These are phyloP conservation scores for Mugil cephalus DNA, from an alignment of 2,113 vertebrate genomes.

Conservation along the genomic window DNA sequence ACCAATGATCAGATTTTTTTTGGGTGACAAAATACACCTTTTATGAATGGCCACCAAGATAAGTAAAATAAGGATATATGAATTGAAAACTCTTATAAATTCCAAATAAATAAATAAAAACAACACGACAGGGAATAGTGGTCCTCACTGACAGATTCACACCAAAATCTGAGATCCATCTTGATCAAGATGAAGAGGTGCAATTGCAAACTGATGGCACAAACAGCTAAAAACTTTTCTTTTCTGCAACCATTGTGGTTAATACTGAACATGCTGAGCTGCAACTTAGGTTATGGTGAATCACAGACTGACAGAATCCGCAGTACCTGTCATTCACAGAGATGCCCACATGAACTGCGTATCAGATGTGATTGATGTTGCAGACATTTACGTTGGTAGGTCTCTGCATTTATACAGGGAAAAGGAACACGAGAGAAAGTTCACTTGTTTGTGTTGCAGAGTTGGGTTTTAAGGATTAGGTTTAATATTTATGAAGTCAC, in stretches of 20 bases:
- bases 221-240: neutral
- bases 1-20: neutral
- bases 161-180: too few species aligned
- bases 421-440: conserved; percentile 1
- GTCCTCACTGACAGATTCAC: neutral
- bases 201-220: too few species aligned
- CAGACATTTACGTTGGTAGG: conserved; percentile 3
- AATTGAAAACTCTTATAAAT: neutral
- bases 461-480: neutral
- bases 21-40: conserved; percentile 2
- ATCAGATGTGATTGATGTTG: conserved; percentile 19
- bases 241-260: neutral
- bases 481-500: conserved; percentile 14
- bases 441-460: conserved; percentile 9
- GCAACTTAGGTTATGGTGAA: neutral
- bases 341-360: neutral
- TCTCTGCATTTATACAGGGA: neutral
- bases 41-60: neutral
- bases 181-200: too few species aligned
- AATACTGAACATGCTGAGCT: neutral
- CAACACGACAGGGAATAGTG: neutral
- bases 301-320: neutral
- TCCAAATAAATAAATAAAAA: too few species aligned
- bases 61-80: neutral
- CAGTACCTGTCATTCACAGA: conserved; percentile 5